Conservation (phyloP, 1,140 invertebrate species). For the Antheraea pernyi region DNA sequence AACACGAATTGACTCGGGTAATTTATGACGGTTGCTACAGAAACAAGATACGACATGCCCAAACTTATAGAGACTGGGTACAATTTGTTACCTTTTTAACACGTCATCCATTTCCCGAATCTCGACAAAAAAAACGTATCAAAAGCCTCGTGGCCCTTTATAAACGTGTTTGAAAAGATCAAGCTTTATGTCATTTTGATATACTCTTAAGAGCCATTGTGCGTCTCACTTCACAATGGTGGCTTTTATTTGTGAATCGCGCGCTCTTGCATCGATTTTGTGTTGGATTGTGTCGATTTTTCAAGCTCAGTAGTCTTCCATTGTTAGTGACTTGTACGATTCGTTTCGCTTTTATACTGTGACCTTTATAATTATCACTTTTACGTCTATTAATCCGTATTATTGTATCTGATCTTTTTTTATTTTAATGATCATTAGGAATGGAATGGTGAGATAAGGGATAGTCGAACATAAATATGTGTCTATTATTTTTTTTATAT, state of each 20-base stretch:
- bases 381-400: conserved; percentile 36
- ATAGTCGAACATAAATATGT: background rate
- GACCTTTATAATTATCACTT: conserved; percentile 51
- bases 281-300: conserved; percentile 73
- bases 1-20: conserved; percentile 22
- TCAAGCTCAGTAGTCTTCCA: conserved; percentile 71
- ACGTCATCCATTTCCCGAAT: conserved; percentile 73
- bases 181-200: conserved; percentile 77
- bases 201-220: conserved; percentile 65
- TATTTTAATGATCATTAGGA: conserved; percentile 15
- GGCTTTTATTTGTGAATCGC: conserved; percentile 52
- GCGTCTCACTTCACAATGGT: conserved; percentile 55
- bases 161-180: conserved; percentile 64
- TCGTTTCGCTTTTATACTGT: conserved; percentile 36
- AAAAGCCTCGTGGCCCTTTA: conserved; percentile 60
- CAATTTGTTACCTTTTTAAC: conserved; percentile 75
- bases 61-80: conserved; percentile 21
- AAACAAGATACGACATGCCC: conserved; percentile 40
- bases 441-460: background rate
- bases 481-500: background rate
- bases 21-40: conserved; percentile 51
- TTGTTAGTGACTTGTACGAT: conserved; percentile 60
- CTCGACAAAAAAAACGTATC: conserved; percentile 44
- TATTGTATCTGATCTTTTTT: conserved; percentile 26
- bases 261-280: conserved; percentile 50